Conservation (phyloP, 1,140 invertebrate species). For the Macrobrachium rosenbergii region DNA sequence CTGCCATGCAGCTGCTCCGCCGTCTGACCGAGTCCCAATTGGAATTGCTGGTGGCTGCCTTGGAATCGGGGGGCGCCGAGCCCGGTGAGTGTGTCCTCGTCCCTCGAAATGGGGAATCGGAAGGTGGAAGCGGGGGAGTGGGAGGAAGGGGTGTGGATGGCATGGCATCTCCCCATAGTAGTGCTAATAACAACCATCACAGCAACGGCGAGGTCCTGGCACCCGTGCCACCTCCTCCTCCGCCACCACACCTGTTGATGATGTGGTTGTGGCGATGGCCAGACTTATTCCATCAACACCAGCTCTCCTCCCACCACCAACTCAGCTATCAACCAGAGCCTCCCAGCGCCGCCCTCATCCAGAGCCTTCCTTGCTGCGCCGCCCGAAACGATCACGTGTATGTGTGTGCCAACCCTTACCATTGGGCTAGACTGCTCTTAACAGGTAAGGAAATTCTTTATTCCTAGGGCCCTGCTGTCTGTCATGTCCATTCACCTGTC, state of each 20-base stretch:
- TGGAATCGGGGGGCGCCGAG: conserved; percentile 50
- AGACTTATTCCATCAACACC: conserved; percentile 32
- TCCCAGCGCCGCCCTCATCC: conserved; percentile 24
- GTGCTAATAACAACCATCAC: background rate
- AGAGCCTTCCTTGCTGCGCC: conserved; percentile 45
- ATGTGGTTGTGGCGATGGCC: conserved; percentile 54
- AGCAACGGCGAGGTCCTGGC: background rate
- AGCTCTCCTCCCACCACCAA: background rate
- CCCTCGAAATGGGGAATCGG: conserved; percentile 21
- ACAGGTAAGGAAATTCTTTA: conserved; percentile 25
- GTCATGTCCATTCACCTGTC: too few relatives aligned
- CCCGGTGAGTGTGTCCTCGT: conserved; percentile 53
- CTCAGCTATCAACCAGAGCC: too few relatives aligned
- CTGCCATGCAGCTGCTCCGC: conserved; percentile 42
- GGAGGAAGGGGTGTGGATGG: too few relatives aligned
- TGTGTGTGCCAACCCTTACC: conserved; percentile 61
- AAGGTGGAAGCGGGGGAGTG: background rate
- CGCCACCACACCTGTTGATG: conserved; percentile 46
- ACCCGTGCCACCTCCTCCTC: background rate
- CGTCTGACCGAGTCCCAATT: conserved; percentile 52
- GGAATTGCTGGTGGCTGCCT: conserved; percentile 43
- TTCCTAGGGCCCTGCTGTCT: background rate
- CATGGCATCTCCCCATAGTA: background rate
- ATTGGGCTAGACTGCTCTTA: conserved; percentile 52
- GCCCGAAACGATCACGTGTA: conserved; percentile 55